Percentiles rank a stretch among this genome's conserved stretches.
phyloP scores from a whole-genome alignment of 1,140 invertebrate genomes.

The Eumeta japonica region DNA sequence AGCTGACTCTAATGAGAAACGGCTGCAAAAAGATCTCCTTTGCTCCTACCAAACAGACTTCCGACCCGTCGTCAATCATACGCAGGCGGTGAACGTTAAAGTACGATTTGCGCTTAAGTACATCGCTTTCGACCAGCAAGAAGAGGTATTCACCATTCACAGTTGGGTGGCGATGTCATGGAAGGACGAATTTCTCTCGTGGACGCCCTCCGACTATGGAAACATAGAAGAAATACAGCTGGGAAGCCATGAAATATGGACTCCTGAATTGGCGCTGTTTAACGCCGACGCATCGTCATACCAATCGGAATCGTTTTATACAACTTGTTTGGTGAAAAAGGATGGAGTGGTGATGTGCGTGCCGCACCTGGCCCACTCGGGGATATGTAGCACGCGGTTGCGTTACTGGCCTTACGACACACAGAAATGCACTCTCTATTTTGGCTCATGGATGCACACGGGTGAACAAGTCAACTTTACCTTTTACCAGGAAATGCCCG shows the following conservation, averaged over 20 bases:
- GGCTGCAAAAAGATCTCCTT: slow-evolving; percentile 31
- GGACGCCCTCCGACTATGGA: slow-evolving; percentile 37
- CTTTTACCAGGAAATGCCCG: slow-evolving; percentile 28
- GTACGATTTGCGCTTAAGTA: slow-evolving; percentile 42
- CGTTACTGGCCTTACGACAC: slow-evolving; percentile 57
- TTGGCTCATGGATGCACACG: slow-evolving; percentile 62
- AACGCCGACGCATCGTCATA: slow-evolving; percentile 35
- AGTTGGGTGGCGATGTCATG: slow-evolving; percentile 42
- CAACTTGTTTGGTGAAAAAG: slow-evolving; percentile 39
- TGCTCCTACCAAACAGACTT: slow-evolving; percentile 27
- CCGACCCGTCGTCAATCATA: slow-evolving; percentile 39
- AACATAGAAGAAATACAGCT: slow-evolving; percentile 34
- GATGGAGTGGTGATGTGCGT: slow-evolving; percentile 51
- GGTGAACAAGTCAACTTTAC: slow-evolving; percentile 61
- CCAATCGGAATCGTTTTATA: slow-evolving; percentile 31
- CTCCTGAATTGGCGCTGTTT: slow-evolving; percentile 36
- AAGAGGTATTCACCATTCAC: slow-evolving; percentile 43
- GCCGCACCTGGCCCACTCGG: slow-evolving; percentile 45
- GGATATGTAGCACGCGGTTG: slow-evolving; percentile 49
- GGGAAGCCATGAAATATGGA: slow-evolving; percentile 40
- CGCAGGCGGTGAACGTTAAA: slow-evolving; percentile 29
- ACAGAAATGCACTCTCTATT: slow-evolving; percentile 54
- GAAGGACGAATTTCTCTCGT: slow-evolving; percentile 40
- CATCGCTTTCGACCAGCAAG: slow-evolving; percentile 33
- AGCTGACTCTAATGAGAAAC: slow-evolving; percentile 27